These are phyloP conservation scores for Fukomys damarensis DNA, from an alignment of 2,113 vertebrate genomes.

Conservation along the genomic window DNA sequence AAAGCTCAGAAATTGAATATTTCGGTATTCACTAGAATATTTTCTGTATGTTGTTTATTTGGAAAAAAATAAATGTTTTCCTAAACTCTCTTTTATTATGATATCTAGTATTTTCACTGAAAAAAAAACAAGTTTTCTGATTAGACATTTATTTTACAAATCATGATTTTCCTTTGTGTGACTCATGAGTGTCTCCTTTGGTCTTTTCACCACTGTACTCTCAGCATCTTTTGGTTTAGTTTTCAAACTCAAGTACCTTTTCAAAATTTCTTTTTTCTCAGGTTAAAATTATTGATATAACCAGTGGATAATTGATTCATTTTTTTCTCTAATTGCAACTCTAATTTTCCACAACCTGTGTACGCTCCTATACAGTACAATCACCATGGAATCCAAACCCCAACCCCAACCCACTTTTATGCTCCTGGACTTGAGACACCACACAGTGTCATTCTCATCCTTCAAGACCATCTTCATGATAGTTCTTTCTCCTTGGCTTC, in stretches of 20 bases:
- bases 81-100: not conserved
- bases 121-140: slow-evolving; percentile 44
- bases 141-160: slow-evolving; percentile 32
- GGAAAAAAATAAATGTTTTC: not conserved
- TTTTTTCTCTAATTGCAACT: not conserved
- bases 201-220: slow-evolving; percentile 4
- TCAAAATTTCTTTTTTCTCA: not conserved
- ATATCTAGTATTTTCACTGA: slow-evolving; percentile 4
- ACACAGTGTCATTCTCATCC: not conserved
- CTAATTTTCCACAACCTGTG: not conserved
- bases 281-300: slow-evolving; percentile 35
- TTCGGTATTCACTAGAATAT: not conserved
- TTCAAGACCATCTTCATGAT: not conserved
- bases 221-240: not conserved
- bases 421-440: not conserved
- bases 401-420: not conserved
- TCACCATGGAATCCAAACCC: accelerated
- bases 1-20: not conserved
- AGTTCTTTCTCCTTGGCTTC: not conserved
- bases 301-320: not conserved
- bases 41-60: not conserved
- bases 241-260: slow-evolving; percentile 26
- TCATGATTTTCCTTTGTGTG: not conserved
- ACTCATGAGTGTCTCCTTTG: not conserved
- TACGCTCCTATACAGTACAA: not conserved